Conservation (phyloP, 2,797 vertebrate genomes). For the Oreonectes daqikongensis region DNA sequence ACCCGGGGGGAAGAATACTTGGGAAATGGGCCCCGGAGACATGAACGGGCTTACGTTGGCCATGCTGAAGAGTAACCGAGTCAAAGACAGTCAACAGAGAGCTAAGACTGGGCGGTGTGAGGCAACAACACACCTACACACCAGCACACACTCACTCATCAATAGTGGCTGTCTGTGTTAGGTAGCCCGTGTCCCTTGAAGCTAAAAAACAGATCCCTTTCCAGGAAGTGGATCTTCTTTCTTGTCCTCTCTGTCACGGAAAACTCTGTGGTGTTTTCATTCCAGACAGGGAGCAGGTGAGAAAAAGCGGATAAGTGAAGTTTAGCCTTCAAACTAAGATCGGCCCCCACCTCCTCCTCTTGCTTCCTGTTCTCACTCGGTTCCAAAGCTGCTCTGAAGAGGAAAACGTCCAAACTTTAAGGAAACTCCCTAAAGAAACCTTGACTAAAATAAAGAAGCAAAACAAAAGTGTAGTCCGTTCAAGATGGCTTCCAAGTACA, state of each 20-base stretch:
- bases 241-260: constrained; percentile 32
- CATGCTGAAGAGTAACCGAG: constrained; percentile 63
- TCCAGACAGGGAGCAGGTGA: constrained; percentile 47
- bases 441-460: constrained; percentile 56
- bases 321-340: constrained; percentile 26
- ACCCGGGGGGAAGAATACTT: constrained; percentile 73
- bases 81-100: constrained; percentile 30
- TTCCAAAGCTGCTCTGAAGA: constrained; percentile 61
- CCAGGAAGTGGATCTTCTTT: constrained; percentile 65
- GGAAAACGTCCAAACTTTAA: constrained; percentile 73
- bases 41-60: constrained; percentile 77
- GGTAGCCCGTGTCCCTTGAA: constrained; percentile 54
- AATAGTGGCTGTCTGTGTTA: constrained; percentile 54
- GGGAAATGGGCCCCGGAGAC: constrained; percentile 64
- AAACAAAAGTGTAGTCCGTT: constrained; percentile 63
- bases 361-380: constrained; percentile 48
- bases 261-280: constrained; percentile 50
- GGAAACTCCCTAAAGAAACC: constrained; percentile 59
- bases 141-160: constrained; percentile 48
- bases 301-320: constrained; percentile 10
- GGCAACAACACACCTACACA: constrained; percentile 59
- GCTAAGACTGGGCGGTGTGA: constrained; percentile 35
- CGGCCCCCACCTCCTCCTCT: constrained; percentile 38
- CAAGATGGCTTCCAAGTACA: constrained; percentile 83
- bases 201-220: constrained; percentile 61